Evolutionary conservation across 2,113 vertebrate genomes (phyloP), one percentile per base, ranked within the genome.

Genomic region (Hemibagrus wyckioides): DNA sequence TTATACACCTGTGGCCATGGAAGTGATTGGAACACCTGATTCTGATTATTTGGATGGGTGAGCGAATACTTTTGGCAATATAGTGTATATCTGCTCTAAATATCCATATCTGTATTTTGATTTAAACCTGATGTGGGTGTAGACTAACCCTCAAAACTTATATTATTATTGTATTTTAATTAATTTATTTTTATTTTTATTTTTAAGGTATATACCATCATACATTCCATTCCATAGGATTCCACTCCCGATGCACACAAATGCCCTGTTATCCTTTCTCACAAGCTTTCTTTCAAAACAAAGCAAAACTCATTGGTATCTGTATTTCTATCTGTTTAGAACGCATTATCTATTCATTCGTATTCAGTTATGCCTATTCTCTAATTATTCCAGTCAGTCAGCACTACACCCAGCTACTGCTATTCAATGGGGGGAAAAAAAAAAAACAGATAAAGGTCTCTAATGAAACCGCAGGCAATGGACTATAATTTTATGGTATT

Each of bases 311-410:
- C 21, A 5, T 63, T 63, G 59, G 23, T 73, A 11, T 23, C 9
- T 10, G 6, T 44, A 44, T 75, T 13, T 75, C 39, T 28, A 75
- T 71, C 19, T 21, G 2, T 71, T 39, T 71, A 8, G 67, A 39
- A 39, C 69, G 25, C 23, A 44, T 44, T 71, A 23, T 71, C 17
- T 8, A 71, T 36, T 69, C 17, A 21, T 36, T 30, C 11, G 11
- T 65, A 65, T 65, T 65, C 61, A 65, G 61, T 71, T 71, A 71
- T 71, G 15, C 65, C 65, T 69, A 36, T 69, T 36, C 65, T 69
- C 6, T 36, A 36, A 19, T 41, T 73, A 73, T 73, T 73, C 69
- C 41, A 75, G 71, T 25, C 69, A 73, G 36, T 73, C 73, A 41
- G 41, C 73, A n/a, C 41, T 36, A 52, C 28, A 52, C 75, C 8